These are phyloP conservation scores for Turdus rufiventris DNA, from an alignment of 2,113 vertebrate species.

Conservation along the genomic window DNA sequence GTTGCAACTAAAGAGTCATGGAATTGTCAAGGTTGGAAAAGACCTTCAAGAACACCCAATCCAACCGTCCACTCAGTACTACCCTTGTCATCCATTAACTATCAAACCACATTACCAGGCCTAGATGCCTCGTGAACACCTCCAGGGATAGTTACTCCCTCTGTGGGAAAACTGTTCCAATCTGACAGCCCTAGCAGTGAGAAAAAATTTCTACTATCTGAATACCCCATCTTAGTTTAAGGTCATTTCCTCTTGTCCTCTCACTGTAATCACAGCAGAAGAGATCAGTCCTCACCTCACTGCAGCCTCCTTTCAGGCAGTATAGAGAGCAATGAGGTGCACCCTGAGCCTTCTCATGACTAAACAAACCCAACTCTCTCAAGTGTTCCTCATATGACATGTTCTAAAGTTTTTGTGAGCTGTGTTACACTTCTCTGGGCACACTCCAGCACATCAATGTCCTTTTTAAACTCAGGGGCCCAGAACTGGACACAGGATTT, in stretches of 20 bases:
- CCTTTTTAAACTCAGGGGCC: neutral
- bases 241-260: neutral
- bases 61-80: neutral
- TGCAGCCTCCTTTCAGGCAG: neutral
- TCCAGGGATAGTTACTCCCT: neutral
- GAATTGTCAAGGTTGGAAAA: neutral
- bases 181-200: neutral
- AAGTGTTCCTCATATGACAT: neutral
- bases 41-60: neutral
- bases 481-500: accelerated
- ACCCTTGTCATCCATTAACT: neutral
- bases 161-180: neutral
- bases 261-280: neutral
- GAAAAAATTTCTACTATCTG: neutral
- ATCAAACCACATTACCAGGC: neutral
- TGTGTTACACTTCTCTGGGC: neutral
- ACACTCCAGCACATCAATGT: accelerated
- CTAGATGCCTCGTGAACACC: neutral
- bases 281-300: neutral
- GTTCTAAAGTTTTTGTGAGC: neutral
- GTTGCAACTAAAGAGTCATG: neutral
- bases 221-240: neutral
- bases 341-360: neutral
- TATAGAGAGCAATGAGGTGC: neutral
- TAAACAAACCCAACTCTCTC: neutral